These are phyloP conservation scores for Carlito syrichta DNA, from an alignment of 2,113 vertebrate genomes.

Conservation along the genomic window DNA sequence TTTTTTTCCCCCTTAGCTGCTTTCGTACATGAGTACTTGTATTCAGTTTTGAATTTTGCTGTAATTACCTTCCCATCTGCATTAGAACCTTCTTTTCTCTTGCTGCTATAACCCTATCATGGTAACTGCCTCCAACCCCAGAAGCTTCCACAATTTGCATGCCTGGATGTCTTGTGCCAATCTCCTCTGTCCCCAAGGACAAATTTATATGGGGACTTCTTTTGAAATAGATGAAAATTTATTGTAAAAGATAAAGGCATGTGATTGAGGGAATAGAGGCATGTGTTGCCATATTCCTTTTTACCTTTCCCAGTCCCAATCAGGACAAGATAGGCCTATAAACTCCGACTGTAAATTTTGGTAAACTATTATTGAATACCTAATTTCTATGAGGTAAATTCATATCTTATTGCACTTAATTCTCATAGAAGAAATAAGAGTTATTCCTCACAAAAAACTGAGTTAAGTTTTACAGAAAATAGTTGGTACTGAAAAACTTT, in stretches of 20 bases:
- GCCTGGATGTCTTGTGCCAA: too few species aligned
- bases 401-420: neutral
- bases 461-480: neutral
- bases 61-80: neutral
- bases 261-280: fast-evolving
- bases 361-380: neutral
- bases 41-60: neutral
- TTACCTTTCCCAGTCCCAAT: too few species aligned
- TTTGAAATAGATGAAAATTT: neutral
- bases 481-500: neutral
- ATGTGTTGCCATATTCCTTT: neutral
- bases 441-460: neutral
- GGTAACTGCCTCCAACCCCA: neutral
- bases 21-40: neutral
- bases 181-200: neutral
- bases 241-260: fast-evolving
- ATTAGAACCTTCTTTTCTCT: neutral
- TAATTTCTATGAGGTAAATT: neutral
- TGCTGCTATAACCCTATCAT: neutral
- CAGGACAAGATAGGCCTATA: neutral
- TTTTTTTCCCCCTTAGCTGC: neutral
- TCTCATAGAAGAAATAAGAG: neutral
- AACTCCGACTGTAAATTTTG: neutral
- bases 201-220: neutral
- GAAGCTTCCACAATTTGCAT: neutral